phyloP scores from a whole-genome alignment of 1,140 invertebrate genomes.

The Plutomurus gul region DNA sequence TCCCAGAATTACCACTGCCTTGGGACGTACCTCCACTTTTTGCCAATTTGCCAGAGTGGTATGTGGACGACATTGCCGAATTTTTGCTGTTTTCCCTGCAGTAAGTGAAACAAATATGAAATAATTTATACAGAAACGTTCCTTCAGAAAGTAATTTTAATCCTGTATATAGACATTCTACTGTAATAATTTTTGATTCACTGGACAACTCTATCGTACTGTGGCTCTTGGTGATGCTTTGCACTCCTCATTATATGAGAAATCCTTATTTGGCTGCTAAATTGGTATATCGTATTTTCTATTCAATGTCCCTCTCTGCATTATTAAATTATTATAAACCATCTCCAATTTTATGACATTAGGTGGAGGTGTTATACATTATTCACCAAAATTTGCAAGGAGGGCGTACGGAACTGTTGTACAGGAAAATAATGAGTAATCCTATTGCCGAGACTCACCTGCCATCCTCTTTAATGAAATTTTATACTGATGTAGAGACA shows the following conservation, averaged over 20 bases:
- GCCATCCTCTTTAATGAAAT: conserved; percentile 91
- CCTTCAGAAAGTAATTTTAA: neutral
- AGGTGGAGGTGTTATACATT: conserved; percentile 88
- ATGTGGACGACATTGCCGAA: conserved; percentile 94
- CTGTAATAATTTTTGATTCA: conserved; percentile 62
- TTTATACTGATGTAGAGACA: conserved; percentile 97
- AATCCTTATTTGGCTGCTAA: conserved; percentile 97
- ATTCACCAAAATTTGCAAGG: conserved; percentile 78
- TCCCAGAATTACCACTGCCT: conserved; percentile 62
- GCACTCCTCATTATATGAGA: conserved; percentile 85
- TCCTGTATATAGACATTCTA: neutral
- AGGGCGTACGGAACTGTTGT: conserved; percentile 67
- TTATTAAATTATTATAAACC: no score
- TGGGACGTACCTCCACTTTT: conserved; percentile 72
- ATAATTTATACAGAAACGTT: neutral
- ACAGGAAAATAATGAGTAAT: conserved; percentile 77
- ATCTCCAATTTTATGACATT: conserved; percentile 53
- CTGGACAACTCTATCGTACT: conserved; percentile 82
- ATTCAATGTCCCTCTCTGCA: no score
- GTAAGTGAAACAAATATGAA: conserved; percentile 68
- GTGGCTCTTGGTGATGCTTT: conserved; percentile 86
- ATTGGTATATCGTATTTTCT: conserved; percentile 60
- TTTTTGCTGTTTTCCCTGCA: conserved; percentile 90
- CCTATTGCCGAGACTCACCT: conserved; percentile 79
- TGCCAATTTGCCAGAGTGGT: conserved; percentile 91